phyloP scores from a whole-genome alignment of 2,888 invertebrate species.

The Nemurella pictetii region DNA sequence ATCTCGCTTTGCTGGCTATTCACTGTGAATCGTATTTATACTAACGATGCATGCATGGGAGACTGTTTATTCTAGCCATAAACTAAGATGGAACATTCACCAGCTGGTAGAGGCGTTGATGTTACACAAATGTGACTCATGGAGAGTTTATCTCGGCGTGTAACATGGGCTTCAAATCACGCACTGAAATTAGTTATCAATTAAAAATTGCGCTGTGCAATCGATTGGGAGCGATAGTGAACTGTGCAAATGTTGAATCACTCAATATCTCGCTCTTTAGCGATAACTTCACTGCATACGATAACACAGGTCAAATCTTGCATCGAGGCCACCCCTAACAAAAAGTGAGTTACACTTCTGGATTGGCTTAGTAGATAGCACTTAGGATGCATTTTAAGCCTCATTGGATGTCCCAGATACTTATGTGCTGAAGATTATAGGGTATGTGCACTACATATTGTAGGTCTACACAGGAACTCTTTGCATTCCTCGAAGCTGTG shows the following conservation, averaged over 20 bases:
- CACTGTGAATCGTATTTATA: conserved; percentile 31
- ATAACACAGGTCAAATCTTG: too few relatives aligned
- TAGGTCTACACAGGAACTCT: too few relatives aligned
- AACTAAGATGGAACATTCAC: conserved; percentile 18
- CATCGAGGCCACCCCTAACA: too few relatives aligned
- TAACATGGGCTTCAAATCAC: conserved; percentile 17
- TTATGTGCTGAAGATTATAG: too few relatives aligned
- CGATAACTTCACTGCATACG: too few relatives aligned
- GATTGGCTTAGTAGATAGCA: too few relatives aligned
- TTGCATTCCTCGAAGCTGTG: too few relatives aligned
- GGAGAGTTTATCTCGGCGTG: background rate
- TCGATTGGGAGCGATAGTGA: background rate
- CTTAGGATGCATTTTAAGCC: too few relatives aligned
- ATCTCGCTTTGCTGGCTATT: background rate
- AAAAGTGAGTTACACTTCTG: too few relatives aligned
- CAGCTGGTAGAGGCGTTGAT: conserved; percentile 1
- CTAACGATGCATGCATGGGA: background rate
- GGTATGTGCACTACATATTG: too few relatives aligned
- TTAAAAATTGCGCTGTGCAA: background rate
- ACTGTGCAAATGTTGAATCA: background rate
- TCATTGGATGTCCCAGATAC: too few relatives aligned
- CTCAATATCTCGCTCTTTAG: background rate
- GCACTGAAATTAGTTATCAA: background rate
- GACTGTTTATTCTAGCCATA: conserved; percentile 31
- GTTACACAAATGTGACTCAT: conserved; percentile 24